These are phyloP conservation scores for Cyclargus thomasi DNA, from an alignment of 1,140 invertebrate species.

Conservation along the genomic window DNA sequence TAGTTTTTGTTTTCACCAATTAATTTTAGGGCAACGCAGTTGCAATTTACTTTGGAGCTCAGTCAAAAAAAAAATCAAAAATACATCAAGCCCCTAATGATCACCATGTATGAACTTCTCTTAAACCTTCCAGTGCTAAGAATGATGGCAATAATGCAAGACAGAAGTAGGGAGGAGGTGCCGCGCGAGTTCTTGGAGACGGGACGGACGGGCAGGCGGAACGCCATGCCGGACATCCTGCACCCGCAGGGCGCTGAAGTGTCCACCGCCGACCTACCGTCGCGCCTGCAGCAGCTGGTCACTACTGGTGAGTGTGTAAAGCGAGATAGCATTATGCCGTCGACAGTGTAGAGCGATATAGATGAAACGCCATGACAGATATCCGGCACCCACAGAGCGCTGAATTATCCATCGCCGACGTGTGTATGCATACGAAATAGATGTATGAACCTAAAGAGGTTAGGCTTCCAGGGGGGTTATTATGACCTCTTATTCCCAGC, in stretches of 20 bases:
- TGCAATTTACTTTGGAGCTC: too few relatives aligned
- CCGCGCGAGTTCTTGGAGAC: conserved; percentile 84
- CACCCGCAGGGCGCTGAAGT: conserved; percentile 77
- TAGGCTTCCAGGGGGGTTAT: too few relatives aligned
- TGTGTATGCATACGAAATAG: too few relatives aligned
- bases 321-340: not conserved
- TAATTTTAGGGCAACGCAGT: too few relatives aligned
- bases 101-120: not conserved
- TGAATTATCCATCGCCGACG: too few relatives aligned
- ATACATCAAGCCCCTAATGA: not conserved
- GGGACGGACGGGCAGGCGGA: conserved; percentile 85
- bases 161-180: conserved; percentile 66
- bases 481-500: too few relatives aligned
- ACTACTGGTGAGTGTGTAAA: conserved; percentile 51
- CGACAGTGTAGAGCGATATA: not conserved
- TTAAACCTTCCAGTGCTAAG: conserved; percentile 58
- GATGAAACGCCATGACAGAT: too few relatives aligned
- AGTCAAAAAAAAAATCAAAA: too few relatives aligned
- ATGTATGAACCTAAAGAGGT: too few relatives aligned
- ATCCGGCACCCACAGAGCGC: too few relatives aligned
- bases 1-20: too few relatives aligned
- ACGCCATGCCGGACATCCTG: conserved; percentile 86
- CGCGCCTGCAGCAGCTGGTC: conserved; percentile 75
- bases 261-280: conserved; percentile 82
- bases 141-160: conserved; percentile 76